A percentile compares a stretch with the other conserved stretches of the same genome.
Evolutionary conservation across 2,113 vertebrate species (phyloP).

Genomic region (Dipodomys ordii): DNA sequence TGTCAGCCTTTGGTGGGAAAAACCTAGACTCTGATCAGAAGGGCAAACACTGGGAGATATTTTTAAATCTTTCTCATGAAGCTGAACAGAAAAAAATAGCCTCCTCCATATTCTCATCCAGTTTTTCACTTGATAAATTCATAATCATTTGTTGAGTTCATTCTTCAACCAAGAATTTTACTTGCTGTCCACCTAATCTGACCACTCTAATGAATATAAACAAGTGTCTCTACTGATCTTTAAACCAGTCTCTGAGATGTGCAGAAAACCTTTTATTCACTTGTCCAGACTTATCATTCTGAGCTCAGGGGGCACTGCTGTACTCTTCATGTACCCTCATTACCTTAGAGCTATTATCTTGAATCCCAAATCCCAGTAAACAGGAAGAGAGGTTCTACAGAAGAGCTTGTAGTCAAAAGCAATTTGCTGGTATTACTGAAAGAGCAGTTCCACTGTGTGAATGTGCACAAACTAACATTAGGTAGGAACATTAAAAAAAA

Average conservation of each 20-base stretch:
- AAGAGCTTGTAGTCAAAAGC: background rate
- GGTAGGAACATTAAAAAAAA: background rate
- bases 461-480: background rate
- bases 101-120: background rate
- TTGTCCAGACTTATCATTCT: background rate
- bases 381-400: background rate
- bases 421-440: background rate
- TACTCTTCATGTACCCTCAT: background rate
- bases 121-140: background rate
- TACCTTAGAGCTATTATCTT: background rate
- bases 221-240: background rate
- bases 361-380: background rate
- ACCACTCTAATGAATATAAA: too few relatives aligned
- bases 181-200: background rate
- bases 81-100: background rate
- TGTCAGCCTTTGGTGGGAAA: background rate
- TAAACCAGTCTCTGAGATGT: background rate
- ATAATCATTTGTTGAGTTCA: background rate
- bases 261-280: background rate
- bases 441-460: background rate
- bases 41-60: background rate
- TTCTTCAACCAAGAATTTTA: background rate
- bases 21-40: background rate
- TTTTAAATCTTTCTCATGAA: background rate
- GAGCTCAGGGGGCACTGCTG: background rate